Evolutionary conservation across 2,888 invertebrate species (phyloP), one percentile per base, ranked within the genome.

Genomic region (Octonoba sinensis): DNA sequence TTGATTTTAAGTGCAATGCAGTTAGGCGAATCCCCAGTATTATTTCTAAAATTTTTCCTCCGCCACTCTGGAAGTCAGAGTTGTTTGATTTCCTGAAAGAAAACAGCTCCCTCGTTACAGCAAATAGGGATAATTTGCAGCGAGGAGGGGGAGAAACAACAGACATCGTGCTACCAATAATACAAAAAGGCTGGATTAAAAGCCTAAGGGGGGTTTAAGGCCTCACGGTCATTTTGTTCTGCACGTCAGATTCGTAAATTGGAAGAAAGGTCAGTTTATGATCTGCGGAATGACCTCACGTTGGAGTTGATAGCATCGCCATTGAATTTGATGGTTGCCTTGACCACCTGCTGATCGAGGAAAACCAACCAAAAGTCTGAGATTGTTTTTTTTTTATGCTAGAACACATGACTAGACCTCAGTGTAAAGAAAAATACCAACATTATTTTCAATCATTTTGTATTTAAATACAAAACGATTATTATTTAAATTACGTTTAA

Each of bases 241-340:
- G 69, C 69, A 69, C 69, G 69, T 56, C 56, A 46, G 47, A 15
- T n/a, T 54, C 51, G 18, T 44, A 70, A 44, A 64, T 64, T 64
- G 64, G 64, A 64, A 44, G 24, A 47, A 44, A 47, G 59, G 70
- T 47, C 78, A 51, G 67, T 74, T 79, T 81, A 67, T 67, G 66
- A 67, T 56, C 69, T 54, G 49, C 49, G 67, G 71, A 78, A 73
- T 79, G 72, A 67, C 72, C 79, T 67, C 79, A 79, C 67, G 67
- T 79, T 60, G 59, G 57, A 51, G 72, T 51, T 69, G 74, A 79
- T 79, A 69, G 57, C 66, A 66, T 36, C 56, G 59, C 72, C 72
- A 79, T 79, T 69, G 69, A 66, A 81, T 81, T 73, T 73, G 69
- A 79, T 79, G 79, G 73, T 54, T 46, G 60, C 36, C 62, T 57